A percentile compares a stretch with the other conserved stretches of the same genome.
Conservation (phyloP, 2,113 vertebrate genomes). For the Ranitomeya imitator region DNA sequence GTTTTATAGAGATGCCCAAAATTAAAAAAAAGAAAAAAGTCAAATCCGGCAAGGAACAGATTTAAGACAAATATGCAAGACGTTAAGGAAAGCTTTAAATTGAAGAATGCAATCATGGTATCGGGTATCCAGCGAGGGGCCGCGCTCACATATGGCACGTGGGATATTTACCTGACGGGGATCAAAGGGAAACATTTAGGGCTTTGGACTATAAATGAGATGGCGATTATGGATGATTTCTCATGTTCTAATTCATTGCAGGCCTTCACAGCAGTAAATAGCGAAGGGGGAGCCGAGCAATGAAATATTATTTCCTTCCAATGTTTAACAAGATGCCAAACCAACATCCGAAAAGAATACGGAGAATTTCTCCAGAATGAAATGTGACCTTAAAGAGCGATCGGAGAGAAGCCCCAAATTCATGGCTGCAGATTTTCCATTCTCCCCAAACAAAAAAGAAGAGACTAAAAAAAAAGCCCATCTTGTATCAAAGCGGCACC, state of each 20-base stretch:
- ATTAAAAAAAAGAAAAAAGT: background rate
- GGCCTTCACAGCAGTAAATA: constrained; percentile 30
- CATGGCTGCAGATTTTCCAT: constrained; percentile 1
- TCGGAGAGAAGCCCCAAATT: background rate
- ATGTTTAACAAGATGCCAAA: constrained; percentile 49
- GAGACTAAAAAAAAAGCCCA: background rate
- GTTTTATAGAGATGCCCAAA: constrained; percentile 27
- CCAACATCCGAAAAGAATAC: constrained; percentile 51
- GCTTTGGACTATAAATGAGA: constrained; percentile 24
- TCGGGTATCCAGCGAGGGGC: background rate
- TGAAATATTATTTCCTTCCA: constrained; percentile 54
- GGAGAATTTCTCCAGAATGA: constrained; percentile 26
- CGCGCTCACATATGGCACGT: constrained; percentile 18
- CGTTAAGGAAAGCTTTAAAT: constrained; percentile 25
- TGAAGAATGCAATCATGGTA: constrained; percentile 30
- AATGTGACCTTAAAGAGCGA: constrained; percentile 6
- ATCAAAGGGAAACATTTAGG: constrained; percentile 5
- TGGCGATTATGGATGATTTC: constrained; percentile 26
- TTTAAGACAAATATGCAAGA: background rate
- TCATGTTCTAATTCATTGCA: constrained; percentile 43
- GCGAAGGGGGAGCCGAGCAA: background rate
- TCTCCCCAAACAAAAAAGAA: background rate
- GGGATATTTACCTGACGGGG: constrained; percentile 38
- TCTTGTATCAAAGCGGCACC: background rate
- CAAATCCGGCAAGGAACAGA: background rate